phyloP scores from a whole-genome alignment of 1,140 invertebrate species.

The Drosophila teissieri region DNA sequence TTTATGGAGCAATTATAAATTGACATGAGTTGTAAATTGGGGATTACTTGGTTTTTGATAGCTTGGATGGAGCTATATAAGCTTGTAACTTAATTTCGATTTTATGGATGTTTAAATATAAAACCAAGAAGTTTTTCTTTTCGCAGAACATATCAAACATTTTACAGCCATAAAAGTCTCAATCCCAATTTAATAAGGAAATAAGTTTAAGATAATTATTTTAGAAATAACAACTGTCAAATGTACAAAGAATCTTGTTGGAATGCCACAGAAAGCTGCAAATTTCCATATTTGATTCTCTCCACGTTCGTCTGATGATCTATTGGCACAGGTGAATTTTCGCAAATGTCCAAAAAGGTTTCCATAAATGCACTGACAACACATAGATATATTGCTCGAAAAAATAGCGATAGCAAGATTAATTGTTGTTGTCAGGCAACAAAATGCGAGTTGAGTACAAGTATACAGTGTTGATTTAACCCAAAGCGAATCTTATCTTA shows the following conservation, averaged over 20 bases:
- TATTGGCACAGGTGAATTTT: constrained; percentile 35
- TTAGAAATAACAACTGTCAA: not conserved
- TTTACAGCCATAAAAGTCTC: not conserved
- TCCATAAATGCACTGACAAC: not conserved
- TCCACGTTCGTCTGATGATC: constrained; percentile 1
- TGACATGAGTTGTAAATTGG: no score
- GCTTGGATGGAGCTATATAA: no score
- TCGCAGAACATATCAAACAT: no score
- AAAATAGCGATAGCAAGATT: not conserved
- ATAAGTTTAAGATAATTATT: no score
- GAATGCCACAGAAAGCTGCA: constrained; percentile 30
- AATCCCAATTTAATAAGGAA: constrained; percentile 1
- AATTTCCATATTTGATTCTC: constrained; percentile 26
- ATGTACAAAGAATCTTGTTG: constrained; percentile 10
- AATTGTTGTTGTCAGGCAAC: constrained; percentile 3
- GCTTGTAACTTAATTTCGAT: no score
- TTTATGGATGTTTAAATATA: no score
- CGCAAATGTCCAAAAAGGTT: not conserved
- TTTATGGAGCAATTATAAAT: no score
- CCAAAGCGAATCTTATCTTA: constrained; percentile 43
- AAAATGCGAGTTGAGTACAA: not conserved
- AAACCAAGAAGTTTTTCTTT: no score
- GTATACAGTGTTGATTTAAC: constrained; percentile 40
- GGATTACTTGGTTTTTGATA: no score
- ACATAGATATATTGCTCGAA: constrained; percentile 14